Evolutionary conservation across 2,888 invertebrate species (phyloP).

Genomic region (Philereme transversata): DNA sequence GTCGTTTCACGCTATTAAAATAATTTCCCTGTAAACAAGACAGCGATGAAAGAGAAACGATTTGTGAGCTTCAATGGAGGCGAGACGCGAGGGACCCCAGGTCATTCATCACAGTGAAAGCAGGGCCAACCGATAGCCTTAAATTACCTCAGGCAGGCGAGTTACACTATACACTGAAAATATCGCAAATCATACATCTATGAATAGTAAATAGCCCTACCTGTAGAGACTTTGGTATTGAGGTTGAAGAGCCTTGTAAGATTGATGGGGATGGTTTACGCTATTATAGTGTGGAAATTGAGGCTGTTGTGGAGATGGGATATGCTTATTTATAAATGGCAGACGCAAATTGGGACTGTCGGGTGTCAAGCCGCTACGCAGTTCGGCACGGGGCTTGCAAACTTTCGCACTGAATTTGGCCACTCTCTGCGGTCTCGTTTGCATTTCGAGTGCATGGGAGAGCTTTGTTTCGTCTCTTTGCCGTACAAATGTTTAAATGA

Average conservation of each 20-base stretch:
- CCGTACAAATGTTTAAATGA: conserved; percentile 67
- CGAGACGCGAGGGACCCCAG: conserved; percentile 61
- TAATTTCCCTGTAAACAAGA: conserved; percentile 64
- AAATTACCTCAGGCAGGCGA: conserved; percentile 62
- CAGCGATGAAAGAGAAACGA: conserved; percentile 71
- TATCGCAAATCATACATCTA: conserved; percentile 62
- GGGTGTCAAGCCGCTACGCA: conserved; percentile 39
- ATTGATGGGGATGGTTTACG: conserved; percentile 46
- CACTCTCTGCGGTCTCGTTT: conserved; percentile 64
- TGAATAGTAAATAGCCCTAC: conserved; percentile 55
- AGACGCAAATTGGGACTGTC: conserved; percentile 42
- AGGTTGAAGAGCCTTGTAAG: conserved; percentile 15
- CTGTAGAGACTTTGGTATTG: conserved; percentile 27
- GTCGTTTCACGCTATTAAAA: conserved; percentile 12
- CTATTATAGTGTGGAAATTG: conserved; percentile 24
- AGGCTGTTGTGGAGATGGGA: neutral
- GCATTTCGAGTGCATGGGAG: conserved; percentile 65
- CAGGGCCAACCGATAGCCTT: conserved; percentile 64
- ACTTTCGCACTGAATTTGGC: conserved; percentile 46
- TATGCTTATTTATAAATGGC: conserved; percentile 18
- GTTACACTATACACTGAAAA: conserved; percentile 25
- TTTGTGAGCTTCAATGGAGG: conserved; percentile 64
- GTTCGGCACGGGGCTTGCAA: conserved; percentile 35
- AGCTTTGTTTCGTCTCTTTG: conserved; percentile 63
- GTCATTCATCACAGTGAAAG: conserved; percentile 75